phyloP scores from a whole-genome alignment of 2,113 vertebrate species.

The Pelodiscus sinensis region DNA sequence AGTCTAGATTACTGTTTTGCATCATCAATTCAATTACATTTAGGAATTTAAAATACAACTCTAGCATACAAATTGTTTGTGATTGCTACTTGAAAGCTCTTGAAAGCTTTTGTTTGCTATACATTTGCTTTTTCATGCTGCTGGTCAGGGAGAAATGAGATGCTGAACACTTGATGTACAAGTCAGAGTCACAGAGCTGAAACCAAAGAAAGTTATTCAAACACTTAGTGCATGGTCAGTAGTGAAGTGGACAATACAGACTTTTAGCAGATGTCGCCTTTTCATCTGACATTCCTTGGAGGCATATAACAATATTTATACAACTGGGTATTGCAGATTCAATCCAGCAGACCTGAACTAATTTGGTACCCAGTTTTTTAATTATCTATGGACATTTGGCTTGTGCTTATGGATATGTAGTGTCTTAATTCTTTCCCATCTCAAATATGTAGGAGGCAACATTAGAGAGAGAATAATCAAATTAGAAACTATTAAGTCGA shows the following conservation, averaged over 20 bases:
- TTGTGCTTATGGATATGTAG: neutral
- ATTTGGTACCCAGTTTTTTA: neutral
- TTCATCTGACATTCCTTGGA: neutral
- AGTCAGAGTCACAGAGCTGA: neutral
- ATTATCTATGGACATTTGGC: neutral
- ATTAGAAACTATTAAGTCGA: neutral
- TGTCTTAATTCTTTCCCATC: neutral
- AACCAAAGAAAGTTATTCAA: neutral
- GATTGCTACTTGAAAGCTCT: neutral
- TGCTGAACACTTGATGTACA: fast-evolving
- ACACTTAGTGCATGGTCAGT: neutral
- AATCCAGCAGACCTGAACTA: neutral
- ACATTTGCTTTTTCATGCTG: neutral
- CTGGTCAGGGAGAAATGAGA: neutral
- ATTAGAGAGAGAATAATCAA: neutral
- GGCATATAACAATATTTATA: neutral
- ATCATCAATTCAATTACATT: neutral
- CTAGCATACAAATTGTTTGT: neutral
- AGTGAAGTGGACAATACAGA: neutral
- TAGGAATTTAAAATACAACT: neutral
- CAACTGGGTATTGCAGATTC: neutral
- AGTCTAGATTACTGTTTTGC: neutral
- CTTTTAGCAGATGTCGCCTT: neutral
- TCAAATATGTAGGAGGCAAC: neutral
- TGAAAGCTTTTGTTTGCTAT: neutral